These are phyloP conservation scores for Yponomeuta evonymella DNA, from an alignment of 2,888 invertebrate species.

Conservation along the genomic window DNA sequence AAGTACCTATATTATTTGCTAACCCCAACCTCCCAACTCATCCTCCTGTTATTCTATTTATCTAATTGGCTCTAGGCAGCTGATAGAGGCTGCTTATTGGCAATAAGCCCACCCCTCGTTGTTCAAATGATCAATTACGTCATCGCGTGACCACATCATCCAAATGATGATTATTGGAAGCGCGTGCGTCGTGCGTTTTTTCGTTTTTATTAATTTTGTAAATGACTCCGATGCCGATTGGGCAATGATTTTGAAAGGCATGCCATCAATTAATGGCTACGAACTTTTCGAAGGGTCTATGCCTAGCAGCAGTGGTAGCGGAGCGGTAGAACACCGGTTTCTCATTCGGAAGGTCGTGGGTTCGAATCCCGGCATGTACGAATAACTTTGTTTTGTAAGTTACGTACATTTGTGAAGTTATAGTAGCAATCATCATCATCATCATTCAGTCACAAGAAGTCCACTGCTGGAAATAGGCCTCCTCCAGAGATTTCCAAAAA, in stretches of 20 bases:
- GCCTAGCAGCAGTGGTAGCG: no score
- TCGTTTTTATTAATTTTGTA: neutral
- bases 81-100: constrained; percentile 22
- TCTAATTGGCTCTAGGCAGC: constrained; percentile 17
- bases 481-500: no score
- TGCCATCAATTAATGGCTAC: no score
- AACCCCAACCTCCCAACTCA: neutral
- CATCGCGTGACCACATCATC: constrained; percentile 18
- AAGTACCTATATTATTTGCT: neutral
- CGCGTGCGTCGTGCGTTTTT: constrained; percentile 8
- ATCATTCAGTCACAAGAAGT: no score
- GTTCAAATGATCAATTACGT: constrained; percentile 9
- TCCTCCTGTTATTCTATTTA: neutral
- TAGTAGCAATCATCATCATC: no score
- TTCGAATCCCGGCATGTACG: no score
- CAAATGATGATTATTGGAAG: constrained; percentile 6
- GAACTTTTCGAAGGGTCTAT: no score
- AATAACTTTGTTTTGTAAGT: no score
- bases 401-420: no score
- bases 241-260: neutral
- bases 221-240: neutral
- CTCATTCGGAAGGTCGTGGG: no score
- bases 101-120: constrained; percentile 21
- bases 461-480: no score
- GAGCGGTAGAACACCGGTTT: no score